phyloP scores from a whole-genome alignment of 2,888 invertebrate genomes.

The Pharmacophagus antenor region DNA sequence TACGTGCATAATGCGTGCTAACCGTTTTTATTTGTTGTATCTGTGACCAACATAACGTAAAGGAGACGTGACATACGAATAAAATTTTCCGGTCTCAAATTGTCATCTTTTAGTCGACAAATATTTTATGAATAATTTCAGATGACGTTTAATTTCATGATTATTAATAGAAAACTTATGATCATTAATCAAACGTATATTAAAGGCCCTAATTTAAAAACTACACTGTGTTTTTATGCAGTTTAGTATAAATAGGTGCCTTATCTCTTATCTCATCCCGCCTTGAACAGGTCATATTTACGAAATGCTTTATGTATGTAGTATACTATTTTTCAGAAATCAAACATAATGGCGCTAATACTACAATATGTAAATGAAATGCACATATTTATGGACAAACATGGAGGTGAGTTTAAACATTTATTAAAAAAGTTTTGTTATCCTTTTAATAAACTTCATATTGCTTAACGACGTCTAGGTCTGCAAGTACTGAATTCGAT shows the following conservation, averaged over 20 bases:
- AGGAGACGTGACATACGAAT: neutral
- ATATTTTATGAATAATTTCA: constrained; percentile 26
- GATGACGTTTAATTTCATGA: constrained; percentile 17
- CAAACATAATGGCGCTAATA: constrained; percentile 87
- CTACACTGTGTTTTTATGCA: constrained; percentile 4
- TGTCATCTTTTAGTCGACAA: constrained; percentile 9
- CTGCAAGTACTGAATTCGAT: too few relatives aligned
- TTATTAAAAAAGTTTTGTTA: neutral
- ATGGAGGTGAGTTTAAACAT: constrained; percentile 85
- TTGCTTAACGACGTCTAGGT: too few relatives aligned
- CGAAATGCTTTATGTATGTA: constrained; percentile 7
- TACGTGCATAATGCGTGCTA: neutral
- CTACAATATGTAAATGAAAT: constrained; percentile 89
- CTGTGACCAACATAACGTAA: neutral
- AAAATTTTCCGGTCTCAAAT: neutral
- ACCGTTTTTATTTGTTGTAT: neutral
- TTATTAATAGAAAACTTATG: constrained; percentile 11
- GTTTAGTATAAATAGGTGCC: constrained; percentile 19
- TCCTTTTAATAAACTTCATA: too few relatives aligned
- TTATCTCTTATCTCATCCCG: constrained; percentile 30
- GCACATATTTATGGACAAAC: constrained; percentile 89
- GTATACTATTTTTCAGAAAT: constrained; percentile 65
- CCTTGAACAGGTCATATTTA: constrained; percentile 29
- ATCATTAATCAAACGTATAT: constrained; percentile 21
- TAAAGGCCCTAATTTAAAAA: constrained; percentile 12